Percentiles rank a stretch among this genome's conserved stretches.
Conservation (phyloP, 2,113 vertebrate species). For the Cichladusa arquata region DNA sequence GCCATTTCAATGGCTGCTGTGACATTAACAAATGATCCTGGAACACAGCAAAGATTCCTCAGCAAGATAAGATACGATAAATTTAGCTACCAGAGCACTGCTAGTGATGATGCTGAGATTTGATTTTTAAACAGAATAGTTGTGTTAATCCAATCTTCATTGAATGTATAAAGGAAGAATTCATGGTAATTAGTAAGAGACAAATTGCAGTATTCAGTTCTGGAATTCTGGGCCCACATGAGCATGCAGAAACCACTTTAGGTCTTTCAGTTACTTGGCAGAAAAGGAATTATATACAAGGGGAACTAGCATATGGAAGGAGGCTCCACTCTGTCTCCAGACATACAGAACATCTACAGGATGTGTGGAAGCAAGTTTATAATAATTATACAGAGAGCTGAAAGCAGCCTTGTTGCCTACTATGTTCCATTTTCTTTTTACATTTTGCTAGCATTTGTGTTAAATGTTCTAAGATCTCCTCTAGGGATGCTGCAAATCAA, state of each 20-base stretch:
- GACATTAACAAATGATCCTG: slow-evolving; percentile 41
- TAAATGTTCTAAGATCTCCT: not conserved
- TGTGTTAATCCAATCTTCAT: slow-evolving; percentile 8
- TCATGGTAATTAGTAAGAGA: slow-evolving; percentile 47
- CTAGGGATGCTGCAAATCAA: not conserved
- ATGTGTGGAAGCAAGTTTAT: slow-evolving; percentile 14
- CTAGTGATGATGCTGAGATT: not conserved
- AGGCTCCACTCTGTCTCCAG: slow-evolving; percentile 42
- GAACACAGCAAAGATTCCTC: slow-evolving; percentile 48
- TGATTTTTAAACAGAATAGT: slow-evolving; percentile 62
- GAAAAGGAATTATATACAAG: slow-evolving; percentile 46
- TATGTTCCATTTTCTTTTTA: not conserved
- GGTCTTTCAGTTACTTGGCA: not conserved
- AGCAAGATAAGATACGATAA: slow-evolving; percentile 47
- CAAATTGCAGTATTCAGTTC: slow-evolving; percentile 25
- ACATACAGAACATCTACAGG: not conserved
- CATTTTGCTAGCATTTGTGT: not conserved
- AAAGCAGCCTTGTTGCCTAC: not conserved
- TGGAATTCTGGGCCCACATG: slow-evolving; percentile 2
- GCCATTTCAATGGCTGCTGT: slow-evolving; percentile 2
- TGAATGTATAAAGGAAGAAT: slow-evolving; percentile 47
- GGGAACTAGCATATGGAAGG: not conserved
- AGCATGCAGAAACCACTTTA: not conserved
- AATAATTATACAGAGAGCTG: not conserved
- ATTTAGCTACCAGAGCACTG: slow-evolving; percentile 35